Conservation (phyloP, 2,113 vertebrate genomes). For the Haemorhous mexicanus region DNA sequence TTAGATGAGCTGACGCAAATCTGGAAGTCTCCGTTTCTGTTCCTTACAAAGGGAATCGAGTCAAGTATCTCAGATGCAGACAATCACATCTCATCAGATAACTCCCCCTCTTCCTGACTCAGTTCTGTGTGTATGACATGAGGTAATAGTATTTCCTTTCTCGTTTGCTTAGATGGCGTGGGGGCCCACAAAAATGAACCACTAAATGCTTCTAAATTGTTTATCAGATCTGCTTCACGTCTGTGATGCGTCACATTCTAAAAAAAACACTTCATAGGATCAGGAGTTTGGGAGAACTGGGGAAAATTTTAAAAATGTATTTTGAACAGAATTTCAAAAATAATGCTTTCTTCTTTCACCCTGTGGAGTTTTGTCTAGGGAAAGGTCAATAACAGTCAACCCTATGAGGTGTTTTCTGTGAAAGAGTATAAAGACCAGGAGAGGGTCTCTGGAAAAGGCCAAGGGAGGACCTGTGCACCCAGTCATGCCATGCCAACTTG, state of each 20-base stretch:
- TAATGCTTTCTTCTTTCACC: neutral
- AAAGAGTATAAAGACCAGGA: neutral
- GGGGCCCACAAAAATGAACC: neutral
- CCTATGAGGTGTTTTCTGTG: neutral
- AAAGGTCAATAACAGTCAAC: neutral
- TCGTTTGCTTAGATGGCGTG: neutral
- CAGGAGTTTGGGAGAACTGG: neutral
- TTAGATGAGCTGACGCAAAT: slow-evolving; percentile 11
- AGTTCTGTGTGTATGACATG: neutral
- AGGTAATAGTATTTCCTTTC: slow-evolving; percentile 14
- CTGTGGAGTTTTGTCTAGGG: neutral
- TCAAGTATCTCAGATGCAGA: neutral
- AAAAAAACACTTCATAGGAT: neutral
- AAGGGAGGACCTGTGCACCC: neutral
- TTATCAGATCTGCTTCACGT: neutral
- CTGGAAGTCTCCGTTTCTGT: slow-evolving; percentile 3
- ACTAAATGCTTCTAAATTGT: neutral
- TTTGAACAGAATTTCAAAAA: neutral
- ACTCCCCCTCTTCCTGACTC: slow-evolving; percentile 38
- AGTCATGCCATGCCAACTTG: rapidly evolving
- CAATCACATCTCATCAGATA: neutral
- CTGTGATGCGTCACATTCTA: neutral
- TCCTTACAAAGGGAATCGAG: slow-evolving; percentile 16
- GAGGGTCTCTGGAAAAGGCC: neutral
- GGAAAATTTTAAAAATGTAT: neutral